A percentile compares a stretch with the other conserved stretches of the same genome.
Evolutionary conservation across 2,113 vertebrate species (phyloP).

Genomic region (Syngnathoides biaculeatus): DNA sequence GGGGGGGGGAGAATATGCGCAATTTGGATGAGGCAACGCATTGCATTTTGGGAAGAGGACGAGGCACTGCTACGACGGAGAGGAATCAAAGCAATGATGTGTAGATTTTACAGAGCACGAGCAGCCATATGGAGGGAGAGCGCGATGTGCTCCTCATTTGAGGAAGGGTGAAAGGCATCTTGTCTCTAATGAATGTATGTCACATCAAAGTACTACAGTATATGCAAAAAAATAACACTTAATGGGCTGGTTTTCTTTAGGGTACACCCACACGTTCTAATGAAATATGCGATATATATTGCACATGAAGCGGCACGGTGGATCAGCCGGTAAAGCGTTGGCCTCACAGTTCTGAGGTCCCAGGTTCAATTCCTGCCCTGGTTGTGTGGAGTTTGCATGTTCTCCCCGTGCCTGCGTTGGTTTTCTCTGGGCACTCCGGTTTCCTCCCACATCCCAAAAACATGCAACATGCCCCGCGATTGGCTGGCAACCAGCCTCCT

Average conservation of each 20-base stretch:
- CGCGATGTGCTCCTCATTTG: background rate
- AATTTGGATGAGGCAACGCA: background rate
- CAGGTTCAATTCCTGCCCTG: too few species aligned
- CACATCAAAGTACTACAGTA: background rate
- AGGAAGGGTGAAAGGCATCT: background rate
- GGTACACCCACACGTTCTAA: background rate
- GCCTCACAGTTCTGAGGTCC: too few species aligned
- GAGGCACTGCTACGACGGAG: background rate
- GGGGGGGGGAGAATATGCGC: background rate
- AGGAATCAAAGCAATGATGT: background rate
- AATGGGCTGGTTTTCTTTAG: background rate
- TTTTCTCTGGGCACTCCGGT: too few species aligned
- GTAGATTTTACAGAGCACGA: background rate
- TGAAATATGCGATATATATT: background rate
- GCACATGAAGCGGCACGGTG: too few species aligned
- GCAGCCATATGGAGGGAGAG: background rate
- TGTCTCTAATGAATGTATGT: background rate
- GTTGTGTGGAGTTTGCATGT: too few species aligned
- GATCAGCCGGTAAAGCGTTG: too few species aligned
- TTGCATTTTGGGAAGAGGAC: constrained; percentile 3
- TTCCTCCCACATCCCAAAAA: too few species aligned
- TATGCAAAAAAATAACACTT: background rate
- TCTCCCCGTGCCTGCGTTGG: too few species aligned
- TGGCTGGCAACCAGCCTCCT: too few species aligned
- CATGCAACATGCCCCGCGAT: too few species aligned